Base-by-base conservation (phyloP, 1,140 invertebrate species). In the Lordiphosa collinella region DNA sequence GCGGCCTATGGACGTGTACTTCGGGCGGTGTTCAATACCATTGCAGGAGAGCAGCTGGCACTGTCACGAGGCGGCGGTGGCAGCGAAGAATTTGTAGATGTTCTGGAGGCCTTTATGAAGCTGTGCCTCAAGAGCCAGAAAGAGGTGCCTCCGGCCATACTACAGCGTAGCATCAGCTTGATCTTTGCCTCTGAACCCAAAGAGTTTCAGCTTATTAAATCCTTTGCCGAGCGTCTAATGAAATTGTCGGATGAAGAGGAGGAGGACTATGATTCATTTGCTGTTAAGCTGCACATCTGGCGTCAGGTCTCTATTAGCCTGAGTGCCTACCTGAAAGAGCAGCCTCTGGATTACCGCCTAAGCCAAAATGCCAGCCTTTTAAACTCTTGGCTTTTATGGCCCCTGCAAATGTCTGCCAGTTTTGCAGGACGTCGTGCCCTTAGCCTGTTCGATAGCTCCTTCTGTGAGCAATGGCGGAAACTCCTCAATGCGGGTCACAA, bases 371-470 rank as follows among this genome's bases (percentile, higher is more conserved):
- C 75, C 0, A 10, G 40, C 4, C 22, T 88, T 9, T 14, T 88
- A 40, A 72, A 88, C 38, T 60, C 43, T 0, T 88, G 86, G 86
- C 57, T 88, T 0, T 13, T 86, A 4, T 88, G 87, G 87, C 86
- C 86, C 0, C 41, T 88, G 1, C 78, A 85, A 2, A 64, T 64
- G 0, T 53, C 60, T n/a, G 61, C 61, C n/a, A 68, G 69, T 5
- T 88, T 87, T 55, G 80, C 85, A 0, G 76, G 72, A 0, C 54
- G 67, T 2, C 62, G 72, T 3, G 32, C 62, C 0, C 61, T 46
- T 44, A 69, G 61, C 40, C 49, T 38, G 12, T 87, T 88, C 5
- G 86, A 88, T 47, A 32, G 48, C 2, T 18, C 41, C 9, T 86
- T 88, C 36, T 79, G 66, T 38, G 70, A 78, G 10, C 61, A 75